Evolutionary conservation across 2,113 vertebrate genomes (phyloP), one percentile per base, ranked within the genome.

Genomic region (Morone saxatilis): DNA sequence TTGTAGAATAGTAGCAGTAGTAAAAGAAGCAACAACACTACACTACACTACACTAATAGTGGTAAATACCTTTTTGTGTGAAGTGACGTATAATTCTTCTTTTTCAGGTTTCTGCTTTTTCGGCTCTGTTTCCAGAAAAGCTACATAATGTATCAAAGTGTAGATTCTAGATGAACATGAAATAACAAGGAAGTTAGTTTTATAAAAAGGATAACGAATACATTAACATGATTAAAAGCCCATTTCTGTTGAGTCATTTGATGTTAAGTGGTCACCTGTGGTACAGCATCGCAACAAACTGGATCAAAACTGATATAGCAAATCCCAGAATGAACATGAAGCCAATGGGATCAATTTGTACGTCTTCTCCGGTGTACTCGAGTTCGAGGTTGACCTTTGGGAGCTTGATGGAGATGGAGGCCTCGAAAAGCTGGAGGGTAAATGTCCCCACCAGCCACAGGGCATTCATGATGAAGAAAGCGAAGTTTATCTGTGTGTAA

Each of bases 371-470:
- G 0, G 56, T 76, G 0, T 4, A 0, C 0, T 80, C 0, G 1
- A 93, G 75, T 1, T 89, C 4, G 9, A 84, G 0, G 45, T 63
- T 0, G 4, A 86, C 0, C 16, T 76, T 89, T 0, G 94, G 89
- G 17, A 95, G 8, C 6, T 0, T 0, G 63, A 95, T 94, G 62
- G 54, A 19, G 17, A 95, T 25, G 7, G 11, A 0, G 0, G 3
- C 5, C 0, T 83, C 41, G 7, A 93, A 88, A 6, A 75, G 0
- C 79, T 94, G 93, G 13, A 96, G 76, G 17, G 90, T 89, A 68
- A 95, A 94, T 0, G 94, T 93, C 0, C 93, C 81, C 73, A 92
- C 89, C 47, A 96, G 67, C 95, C 95, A 96, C 56, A 95, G 11
- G 12, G 71, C 62, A 25, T 96, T 95, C 17, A 83, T 0, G 14